phyloP scores from a whole-genome alignment of 2,797 vertebrate species.

The Sternarchorhynchus goeldii region DNA sequence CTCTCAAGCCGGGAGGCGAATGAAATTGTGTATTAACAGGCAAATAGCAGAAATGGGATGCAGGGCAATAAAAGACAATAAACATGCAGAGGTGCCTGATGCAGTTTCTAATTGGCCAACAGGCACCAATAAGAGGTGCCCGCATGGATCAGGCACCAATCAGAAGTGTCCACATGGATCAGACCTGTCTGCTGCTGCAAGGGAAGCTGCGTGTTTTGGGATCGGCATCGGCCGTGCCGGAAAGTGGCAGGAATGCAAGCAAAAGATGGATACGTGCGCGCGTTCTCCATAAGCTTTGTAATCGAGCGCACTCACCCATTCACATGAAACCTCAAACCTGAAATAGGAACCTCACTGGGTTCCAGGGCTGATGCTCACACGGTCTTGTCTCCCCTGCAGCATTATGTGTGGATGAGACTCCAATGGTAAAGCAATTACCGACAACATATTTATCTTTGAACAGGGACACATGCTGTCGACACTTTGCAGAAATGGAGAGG shows the following conservation, averaged over 20 bases:
- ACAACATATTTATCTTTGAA: conserved; percentile 24
- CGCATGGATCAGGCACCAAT: conserved; percentile 23
- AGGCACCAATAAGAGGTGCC: conserved; percentile 38
- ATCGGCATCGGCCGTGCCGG: conserved; percentile 25
- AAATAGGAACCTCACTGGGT: conserved; percentile 37
- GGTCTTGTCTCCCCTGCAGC: conserved; percentile 26
- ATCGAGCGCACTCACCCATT: not conserved
- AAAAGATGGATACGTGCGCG: not conserved
- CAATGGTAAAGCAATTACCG: conserved; percentile 28
- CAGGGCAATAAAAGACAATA: conserved; percentile 49
- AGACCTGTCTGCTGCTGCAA: conserved; percentile 15
- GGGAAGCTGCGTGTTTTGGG: not conserved
- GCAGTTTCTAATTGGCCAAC: conserved; percentile 52
- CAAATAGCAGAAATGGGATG: conserved; percentile 42
- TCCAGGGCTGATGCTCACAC: not conserved
- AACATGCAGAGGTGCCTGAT: conserved; percentile 40
- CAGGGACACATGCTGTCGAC: not conserved
- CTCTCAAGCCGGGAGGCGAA: conserved; percentile 35
- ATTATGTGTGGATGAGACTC: not conserved
- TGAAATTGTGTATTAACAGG: conserved; percentile 40
- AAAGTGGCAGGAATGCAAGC: conserved; percentile 29
- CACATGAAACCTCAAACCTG: conserved; percentile 13
- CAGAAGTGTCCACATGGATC: too few species aligned
- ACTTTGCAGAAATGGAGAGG: not conserved
- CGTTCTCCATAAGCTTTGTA: not conserved